Base-by-base conservation (phyloP, 2,888 invertebrate species). In the Napeogenes sylphis region DNA sequence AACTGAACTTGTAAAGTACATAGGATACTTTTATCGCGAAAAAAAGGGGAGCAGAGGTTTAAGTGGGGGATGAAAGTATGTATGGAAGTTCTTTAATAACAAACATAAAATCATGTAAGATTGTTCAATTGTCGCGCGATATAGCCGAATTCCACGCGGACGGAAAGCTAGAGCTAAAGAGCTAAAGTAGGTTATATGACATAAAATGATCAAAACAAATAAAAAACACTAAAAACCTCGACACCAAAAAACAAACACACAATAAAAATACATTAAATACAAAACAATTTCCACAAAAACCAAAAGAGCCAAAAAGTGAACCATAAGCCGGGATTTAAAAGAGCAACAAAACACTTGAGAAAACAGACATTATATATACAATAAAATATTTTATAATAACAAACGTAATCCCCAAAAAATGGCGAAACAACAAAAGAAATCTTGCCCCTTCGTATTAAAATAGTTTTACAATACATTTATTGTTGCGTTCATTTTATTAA, bases 301-400 rank as follows among this genome's bases (percentile, higher is more conserved):
- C 42, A 6, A 12, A 42, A 42, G 42, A 42, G 42, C 42, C 10
- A 42, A 42, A 42, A 42, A 42, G 42, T 42, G 42, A 42, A 42
- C 42, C 42, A 10, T 42, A 12, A 42, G 42, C 42, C 42, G 42
- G 10, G 42, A 42, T 42, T 10, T 10, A 42, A 42, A 42, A 61
- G 64, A 59, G 46, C 58, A 42, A 62, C 55, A 42, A 59, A 30
- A 65, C 70, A 70, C 70, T 70, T 70, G 70, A 69, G 68, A 70
- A 64, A 70, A 70, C 70, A 70, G 58, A 64, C 58, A 58, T 55
- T 45, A 62, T 61, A 63, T 62, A 62, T 45, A 56, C 56, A 59
- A 65, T 66, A 66, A 66, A 66, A 68, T 61, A 61, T 58, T 61
- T 45, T 61, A 51, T 30, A 51, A 51, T 30, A 51, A 51, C 38